Evolutionary conservation across 2,797 vertebrate genomes (phyloP), one percentile per base, ranked within the genome.

Genomic region (Bradypodion pumilum): DNA sequence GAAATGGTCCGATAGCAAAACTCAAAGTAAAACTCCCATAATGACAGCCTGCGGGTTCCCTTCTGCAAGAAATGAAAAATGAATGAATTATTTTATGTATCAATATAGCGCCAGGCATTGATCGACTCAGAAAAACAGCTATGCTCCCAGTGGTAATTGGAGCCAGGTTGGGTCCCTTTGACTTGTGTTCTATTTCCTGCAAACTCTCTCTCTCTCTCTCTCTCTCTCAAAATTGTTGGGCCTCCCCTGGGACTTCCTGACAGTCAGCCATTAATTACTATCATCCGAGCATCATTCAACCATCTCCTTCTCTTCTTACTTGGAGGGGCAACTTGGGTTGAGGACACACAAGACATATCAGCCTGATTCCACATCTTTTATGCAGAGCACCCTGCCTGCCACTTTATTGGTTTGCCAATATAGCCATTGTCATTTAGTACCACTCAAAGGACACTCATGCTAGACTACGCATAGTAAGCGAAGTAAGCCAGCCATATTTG

Each of bases 321-420:
- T 93, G 92, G 93, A 95, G 94, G 95, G 95, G 95, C 95, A 95
- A 95, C 93, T 91, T 95, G 95, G 93, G 95, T 94, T 92, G 95
- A 96, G 96, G 95, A 96, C 95, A 96, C 95, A 94, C 94, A 93
- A 96, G 95, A 96, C 96, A 96, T 88, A 89, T 92, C 96, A 96
- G 96, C 96, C 96, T 92, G 93, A 95, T 96, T 97, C 96, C 96
- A 97, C 95, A 92, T 95, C 95, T 93, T 95, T 95, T 95, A 95
- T 96, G 95, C 94, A 91, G 94, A 93, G 90, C 94, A 93, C 74
- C 91, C 95, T 95, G 96, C 95, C 91, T 92, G 95, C 94, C 95
- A 95, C 96, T 96, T 95, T 95, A 97, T 97, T 97, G 97, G 96
- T 96, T 97, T 97, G 96, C 96, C 97, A 97, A 97, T 97, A 97